phyloP scores from a whole-genome alignment of 2,888 invertebrate genomes.

The Altica lythri region DNA sequence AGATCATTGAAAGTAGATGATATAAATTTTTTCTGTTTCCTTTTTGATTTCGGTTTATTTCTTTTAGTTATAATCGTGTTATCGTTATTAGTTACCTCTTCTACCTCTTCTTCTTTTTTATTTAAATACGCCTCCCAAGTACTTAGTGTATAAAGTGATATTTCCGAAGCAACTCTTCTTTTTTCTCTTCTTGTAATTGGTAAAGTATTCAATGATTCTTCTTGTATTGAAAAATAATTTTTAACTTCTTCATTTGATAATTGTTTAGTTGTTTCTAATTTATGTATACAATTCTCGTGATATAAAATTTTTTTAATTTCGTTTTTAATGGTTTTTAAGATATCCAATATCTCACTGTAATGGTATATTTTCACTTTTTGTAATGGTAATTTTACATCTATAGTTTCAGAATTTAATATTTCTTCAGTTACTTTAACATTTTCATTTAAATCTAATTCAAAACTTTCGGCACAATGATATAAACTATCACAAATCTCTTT shows the following conservation, averaged over 20 bases:
- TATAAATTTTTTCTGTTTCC: slow-evolving; percentile 17
- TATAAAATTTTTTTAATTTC: slow-evolving; percentile 16
- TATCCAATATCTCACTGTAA: slow-evolving; percentile 10
- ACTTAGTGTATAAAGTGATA: slow-evolving; percentile 12
- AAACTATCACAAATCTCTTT: slow-evolving; percentile 10
- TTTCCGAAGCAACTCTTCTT: slow-evolving; percentile 6
- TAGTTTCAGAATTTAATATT: slow-evolving; percentile 13
- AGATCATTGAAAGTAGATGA: slow-evolving; percentile 21
- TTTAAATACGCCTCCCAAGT: slow-evolving; percentile 20
- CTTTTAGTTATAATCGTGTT: slow-evolving; percentile 2
- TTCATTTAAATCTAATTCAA: slow-evolving; percentile 3
- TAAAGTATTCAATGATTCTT: neutral
- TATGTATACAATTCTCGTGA: slow-evolving; percentile 8
- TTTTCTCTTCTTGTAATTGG: slow-evolving; percentile 5
- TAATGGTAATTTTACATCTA: slow-evolving; percentile 16
- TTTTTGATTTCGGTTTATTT: slow-evolving; percentile 1
- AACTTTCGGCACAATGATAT: slow-evolving; percentile 14
- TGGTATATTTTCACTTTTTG: slow-evolving; percentile 21
- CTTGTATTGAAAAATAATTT: slow-evolving; percentile 7
- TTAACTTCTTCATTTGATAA: slow-evolving; percentile 9
- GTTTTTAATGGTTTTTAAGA: slow-evolving; percentile 4
- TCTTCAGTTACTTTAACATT: neutral
- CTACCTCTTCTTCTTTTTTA: slow-evolving; percentile 16
- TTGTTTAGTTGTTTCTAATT: slow-evolving; percentile 9
- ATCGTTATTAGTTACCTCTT: neutral